phyloP scores from a whole-genome alignment of 2,113 vertebrate species.

The Phaethornis superciliosus region DNA sequence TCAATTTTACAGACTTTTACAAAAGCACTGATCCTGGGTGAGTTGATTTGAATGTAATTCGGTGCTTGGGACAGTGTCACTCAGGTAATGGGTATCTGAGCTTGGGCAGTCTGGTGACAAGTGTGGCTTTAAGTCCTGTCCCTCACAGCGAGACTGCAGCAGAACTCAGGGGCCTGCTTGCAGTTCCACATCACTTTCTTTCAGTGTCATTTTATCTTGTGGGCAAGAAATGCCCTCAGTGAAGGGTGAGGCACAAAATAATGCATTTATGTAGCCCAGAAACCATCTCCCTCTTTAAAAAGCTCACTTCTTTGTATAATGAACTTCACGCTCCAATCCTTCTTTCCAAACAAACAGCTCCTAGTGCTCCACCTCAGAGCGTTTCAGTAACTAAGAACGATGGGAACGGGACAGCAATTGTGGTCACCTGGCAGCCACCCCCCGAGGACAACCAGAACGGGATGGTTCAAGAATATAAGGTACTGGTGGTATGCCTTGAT shows the following conservation, averaged over 20 bases:
- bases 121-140: background rate
- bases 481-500: constrained; percentile 51
- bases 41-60: background rate
- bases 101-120: background rate
- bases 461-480: constrained; percentile 97
- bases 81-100: background rate
- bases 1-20: background rate
- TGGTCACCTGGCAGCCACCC: constrained; percentile 95
- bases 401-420: constrained; percentile 90
- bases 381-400: constrained; percentile 93
- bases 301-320: rapidly evolving
- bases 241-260: background rate
- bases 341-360: constrained; percentile 79
- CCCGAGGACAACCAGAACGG: constrained; percentile 94
- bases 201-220: background rate
- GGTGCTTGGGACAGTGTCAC: background rate
- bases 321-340: background rate
- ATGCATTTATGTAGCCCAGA: background rate
- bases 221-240: background rate
- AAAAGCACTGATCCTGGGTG: background rate
- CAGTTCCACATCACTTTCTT: background rate
- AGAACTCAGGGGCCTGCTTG: background rate
- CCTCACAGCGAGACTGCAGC: background rate
- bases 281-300: background rate
- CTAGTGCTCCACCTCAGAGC: constrained; percentile 92